Percentiles rank a stretch among this genome's conserved stretches.
phyloP scores from a whole-genome alignment of 2,113 vertebrate species.

The Leucoraja erinaceus region DNA sequence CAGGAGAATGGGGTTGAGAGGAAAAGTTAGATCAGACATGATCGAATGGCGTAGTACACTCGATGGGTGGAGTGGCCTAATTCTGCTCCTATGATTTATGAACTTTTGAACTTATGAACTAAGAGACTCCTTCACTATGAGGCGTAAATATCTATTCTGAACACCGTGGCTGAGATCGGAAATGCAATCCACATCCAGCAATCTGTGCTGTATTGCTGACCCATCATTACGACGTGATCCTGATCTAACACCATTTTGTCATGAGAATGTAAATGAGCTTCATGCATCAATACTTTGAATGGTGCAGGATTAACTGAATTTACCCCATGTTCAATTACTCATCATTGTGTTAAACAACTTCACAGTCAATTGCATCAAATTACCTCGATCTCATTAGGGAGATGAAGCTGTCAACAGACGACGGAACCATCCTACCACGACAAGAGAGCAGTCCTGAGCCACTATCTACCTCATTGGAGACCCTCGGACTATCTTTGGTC shows the following conservation, averaged over 20 bases:
- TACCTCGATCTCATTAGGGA: not conserved
- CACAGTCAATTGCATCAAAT: not conserved
- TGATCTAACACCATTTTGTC: not conserved
- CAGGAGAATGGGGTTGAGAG: no score
- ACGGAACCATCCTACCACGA: no score
- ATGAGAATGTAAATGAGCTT: slow-evolving; percentile 24
- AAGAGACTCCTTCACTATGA: not conserved
- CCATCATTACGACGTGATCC: not conserved
- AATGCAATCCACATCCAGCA: not conserved
- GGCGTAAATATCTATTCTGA: not conserved
- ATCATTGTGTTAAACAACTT: not conserved
- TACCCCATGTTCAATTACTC: not conserved
- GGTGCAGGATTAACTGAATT: not conserved
- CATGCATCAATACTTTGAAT: slow-evolving; percentile 6
- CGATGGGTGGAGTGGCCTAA: no score
- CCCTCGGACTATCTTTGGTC: no score
- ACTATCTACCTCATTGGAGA: no score
- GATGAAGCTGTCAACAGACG: not conserved
- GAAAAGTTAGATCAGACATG: no score
- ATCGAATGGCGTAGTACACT: no score
- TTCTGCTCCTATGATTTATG: no score
- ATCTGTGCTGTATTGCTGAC: not conserved
- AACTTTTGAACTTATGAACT: no score
- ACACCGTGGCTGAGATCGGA: not conserved
- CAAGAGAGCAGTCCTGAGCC: no score